Evolutionary conservation across 2,113 vertebrate species (phyloP).

Genomic region (Lagopus muta): DNA sequence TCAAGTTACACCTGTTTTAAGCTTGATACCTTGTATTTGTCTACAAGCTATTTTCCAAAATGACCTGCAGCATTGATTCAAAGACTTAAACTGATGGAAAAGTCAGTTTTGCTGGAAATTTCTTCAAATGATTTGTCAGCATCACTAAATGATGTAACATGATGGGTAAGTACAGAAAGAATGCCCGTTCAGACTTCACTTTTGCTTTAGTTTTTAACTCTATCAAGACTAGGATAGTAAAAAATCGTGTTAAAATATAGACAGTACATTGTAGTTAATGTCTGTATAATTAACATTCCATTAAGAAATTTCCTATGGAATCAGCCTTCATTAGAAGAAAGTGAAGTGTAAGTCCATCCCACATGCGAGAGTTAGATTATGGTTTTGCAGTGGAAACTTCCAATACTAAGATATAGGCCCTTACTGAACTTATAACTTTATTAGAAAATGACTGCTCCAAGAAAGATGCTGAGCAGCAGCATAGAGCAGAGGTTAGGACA

Average conservation of each 20-base stretch:
- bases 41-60: background rate
- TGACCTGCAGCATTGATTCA: background rate
- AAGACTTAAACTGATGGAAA: background rate
- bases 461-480: no score
- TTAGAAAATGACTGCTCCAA: no score
- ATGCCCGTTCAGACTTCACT: background rate
- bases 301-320: background rate
- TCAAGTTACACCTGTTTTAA: background rate
- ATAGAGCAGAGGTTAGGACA: no score
- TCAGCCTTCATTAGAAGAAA: background rate
- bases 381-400: no score
- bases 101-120: background rate
- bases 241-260: background rate
- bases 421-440: no score
- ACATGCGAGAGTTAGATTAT: background rate
- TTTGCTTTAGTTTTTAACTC: background rate
- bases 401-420: no score
- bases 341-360: background rate
- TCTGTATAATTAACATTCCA: background rate
- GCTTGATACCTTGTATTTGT: background rate
- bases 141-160: background rate
- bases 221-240: background rate
- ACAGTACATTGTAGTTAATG: background rate
- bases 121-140: background rate
- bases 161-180: background rate